phyloP scores from a whole-genome alignment of 2,797 vertebrate genomes.

The Alcedo quadribrachys region DNA sequence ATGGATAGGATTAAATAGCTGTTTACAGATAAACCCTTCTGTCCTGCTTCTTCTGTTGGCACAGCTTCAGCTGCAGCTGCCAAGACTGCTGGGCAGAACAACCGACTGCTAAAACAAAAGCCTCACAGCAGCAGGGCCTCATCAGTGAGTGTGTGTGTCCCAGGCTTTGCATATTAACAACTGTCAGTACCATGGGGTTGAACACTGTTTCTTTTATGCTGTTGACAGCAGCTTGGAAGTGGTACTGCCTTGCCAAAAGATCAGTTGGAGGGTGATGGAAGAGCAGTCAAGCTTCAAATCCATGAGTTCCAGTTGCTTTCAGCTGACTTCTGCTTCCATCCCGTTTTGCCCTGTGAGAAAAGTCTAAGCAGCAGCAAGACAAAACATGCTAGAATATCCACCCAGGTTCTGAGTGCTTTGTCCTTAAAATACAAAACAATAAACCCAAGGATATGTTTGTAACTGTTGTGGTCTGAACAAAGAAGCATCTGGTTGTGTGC shows the following conservation, averaged over 20 bases:
- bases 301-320: not conserved
- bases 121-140: not conserved
- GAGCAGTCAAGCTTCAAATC: not conserved
- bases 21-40: not conserved
- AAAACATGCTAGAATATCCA: not conserved
- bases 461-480: not conserved
- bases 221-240: slow-evolving; percentile 18
- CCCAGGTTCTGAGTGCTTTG: not conserved
- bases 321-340: not conserved
- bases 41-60: not conserved
- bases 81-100: slow-evolving; percentile 18
- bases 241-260: not conserved
- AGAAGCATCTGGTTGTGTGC: not conserved
- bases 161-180: not conserved
- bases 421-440: not conserved
- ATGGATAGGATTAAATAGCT: not conserved
- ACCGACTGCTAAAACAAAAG: slow-evolving; percentile 41
- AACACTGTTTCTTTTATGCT: slow-evolving; percentile 32
- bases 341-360: not conserved
- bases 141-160: not conserved
- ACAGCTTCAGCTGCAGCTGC: slow-evolving; percentile 24
- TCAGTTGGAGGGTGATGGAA: not conserved
- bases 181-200: not conserved
- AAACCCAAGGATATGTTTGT: not conserved
- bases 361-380: not conserved